phyloP scores from a whole-genome alignment of 2,888 invertebrate species.

The Dynastes grantii region DNA sequence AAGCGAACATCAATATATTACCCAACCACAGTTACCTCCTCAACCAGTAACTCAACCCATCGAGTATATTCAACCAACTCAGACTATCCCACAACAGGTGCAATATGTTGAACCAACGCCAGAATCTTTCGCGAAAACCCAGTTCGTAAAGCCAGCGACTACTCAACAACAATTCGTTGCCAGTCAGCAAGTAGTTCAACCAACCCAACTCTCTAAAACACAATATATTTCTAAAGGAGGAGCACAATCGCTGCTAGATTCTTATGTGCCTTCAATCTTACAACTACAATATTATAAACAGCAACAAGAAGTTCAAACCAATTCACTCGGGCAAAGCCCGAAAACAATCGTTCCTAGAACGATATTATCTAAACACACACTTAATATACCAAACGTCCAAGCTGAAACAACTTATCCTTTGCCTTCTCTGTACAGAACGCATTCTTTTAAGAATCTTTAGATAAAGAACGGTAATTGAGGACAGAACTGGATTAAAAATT shows the following conservation, averaged over 20 bases:
- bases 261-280: constrained; percentile 70
- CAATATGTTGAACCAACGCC: constrained; percentile 49
- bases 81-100: not conserved
- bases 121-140: constrained; percentile 6
- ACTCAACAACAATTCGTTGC: constrained; percentile 48
- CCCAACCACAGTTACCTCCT: constrained; percentile 46
- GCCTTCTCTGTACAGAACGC: constrained; percentile 13
- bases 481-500: constrained; percentile 11
- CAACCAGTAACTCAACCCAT: constrained; percentile 48
- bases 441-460: not conserved
- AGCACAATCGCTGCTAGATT: constrained; percentile 72
- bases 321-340: constrained; percentile 5
- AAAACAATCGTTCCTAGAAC: constrained; percentile 4
- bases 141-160: not conserved
- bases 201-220: constrained; percentile 34
- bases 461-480: not conserved
- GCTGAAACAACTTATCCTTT: constrained; percentile 5
- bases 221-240: constrained; percentile 58
- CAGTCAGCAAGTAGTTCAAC: constrained; percentile 43
- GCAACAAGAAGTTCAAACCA: constrained; percentile 54
- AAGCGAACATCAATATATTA: constrained; percentile 42
- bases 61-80: constrained; percentile 42
- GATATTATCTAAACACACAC: not conserved
- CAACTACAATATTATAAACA: constrained; percentile 66
- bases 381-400: constrained; percentile 13